A percentile compares a stretch with the other conserved stretches of the same genome.
These are phyloP conservation scores for Arizona elegans DNA, from an alignment of 2,113 vertebrate species.

Conservation along the genomic window DNA sequence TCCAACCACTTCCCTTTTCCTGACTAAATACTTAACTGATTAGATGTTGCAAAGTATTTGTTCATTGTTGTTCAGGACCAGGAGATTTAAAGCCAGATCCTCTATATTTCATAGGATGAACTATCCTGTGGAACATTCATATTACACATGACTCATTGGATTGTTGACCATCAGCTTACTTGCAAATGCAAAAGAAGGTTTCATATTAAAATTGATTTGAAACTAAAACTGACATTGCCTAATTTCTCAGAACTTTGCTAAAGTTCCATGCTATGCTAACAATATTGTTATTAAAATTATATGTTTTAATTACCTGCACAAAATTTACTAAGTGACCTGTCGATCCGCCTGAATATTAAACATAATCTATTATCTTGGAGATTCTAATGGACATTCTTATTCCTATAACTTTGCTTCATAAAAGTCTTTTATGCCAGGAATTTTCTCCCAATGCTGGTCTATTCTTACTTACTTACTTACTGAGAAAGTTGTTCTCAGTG, in stretches of 20 bases:
- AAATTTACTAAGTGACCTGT: background rate
- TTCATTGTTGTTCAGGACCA: background rate
- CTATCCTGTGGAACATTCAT: background rate
- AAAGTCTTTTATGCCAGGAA: background rate
- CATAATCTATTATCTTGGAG: background rate
- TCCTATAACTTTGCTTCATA: background rate
- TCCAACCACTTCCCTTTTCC: conserved; percentile 40
- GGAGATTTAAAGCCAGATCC: background rate
- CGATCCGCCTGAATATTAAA: background rate
- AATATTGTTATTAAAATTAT: background rate
- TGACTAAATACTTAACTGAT: conserved; percentile 35
- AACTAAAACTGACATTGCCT: background rate
- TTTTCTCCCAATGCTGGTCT: background rate
- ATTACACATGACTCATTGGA: background rate
- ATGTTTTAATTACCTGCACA: background rate
- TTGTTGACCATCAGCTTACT: background rate
- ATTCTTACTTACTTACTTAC: background rate
- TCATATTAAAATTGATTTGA: background rate
- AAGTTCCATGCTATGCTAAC: background rate
- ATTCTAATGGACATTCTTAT: background rate
- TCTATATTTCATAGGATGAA: background rate
- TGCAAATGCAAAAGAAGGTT: background rate
- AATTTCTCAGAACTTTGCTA: background rate
- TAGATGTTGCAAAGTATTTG: conserved; percentile 6
- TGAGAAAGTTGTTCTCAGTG: background rate